Evolutionary conservation across 2,888 invertebrate genomes (phyloP), one percentile per base, ranked within the genome.

Genomic region (Suillia variegata): DNA sequence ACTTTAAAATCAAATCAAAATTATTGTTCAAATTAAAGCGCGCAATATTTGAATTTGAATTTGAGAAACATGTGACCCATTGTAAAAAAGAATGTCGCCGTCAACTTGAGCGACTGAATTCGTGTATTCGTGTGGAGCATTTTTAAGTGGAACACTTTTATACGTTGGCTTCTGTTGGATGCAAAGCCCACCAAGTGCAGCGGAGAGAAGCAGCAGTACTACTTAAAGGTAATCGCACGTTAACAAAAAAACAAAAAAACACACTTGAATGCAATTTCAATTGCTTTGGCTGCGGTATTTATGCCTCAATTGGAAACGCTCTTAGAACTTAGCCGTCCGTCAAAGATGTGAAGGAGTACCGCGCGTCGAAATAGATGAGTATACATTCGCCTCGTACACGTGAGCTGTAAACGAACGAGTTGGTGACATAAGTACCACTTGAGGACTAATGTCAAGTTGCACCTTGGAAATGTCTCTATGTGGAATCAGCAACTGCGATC

Each of bases 141-240:
- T 61, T 31, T 59, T 58, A 71, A 71, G 67, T 70, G 67, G 10
- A 45, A 55, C 50, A 38, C 48, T 59, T 61, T 49, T 13, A 13
- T 38, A n/a, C n/a, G 38, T n/a, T 21, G 56, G 49, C 1, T 24
- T 31, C 26, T 31, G 18, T 33, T 51, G 17, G 13, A 33, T n/a
- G n/a, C n/a, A n/a, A n/a, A n/a, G n/a, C n/a, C n/a, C n/a, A n/a
- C n/a, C n/a, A n/a, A n/a, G n/a, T n/a, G n/a, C n/a, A n/a, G n/a
- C n/a, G n/a, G n/a, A n/a, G n/a, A n/a, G n/a, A 24, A 20, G 20
- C 18, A 20, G 13, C n/a, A 6, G 20, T 18, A 18, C 20, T 24
- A 47, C 57, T 42, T 34, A 52, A 51, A 50, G 45, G 45, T 58
- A 58, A 57, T 57, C 21, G 33, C 24, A 21, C 31, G 47, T 1